Conservation (phyloP, 2,113 vertebrate genomes). For the Polypterus senegalus region DNA sequence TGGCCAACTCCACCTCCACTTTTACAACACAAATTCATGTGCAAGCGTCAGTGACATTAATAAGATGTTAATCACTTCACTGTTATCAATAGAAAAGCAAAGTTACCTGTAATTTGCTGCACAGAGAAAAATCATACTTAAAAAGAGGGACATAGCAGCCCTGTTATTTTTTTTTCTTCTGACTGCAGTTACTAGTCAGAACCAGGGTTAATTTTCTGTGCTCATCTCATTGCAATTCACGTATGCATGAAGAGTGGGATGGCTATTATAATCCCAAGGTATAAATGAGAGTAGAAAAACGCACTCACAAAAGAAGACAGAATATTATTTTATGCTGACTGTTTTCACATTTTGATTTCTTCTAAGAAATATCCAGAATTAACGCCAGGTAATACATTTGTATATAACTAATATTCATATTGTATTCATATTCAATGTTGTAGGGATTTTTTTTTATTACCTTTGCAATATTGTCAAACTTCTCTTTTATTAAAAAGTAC, state of each 20-base stretch:
- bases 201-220: slow-evolving; percentile 11
- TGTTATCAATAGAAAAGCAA: no score
- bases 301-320: background rate
- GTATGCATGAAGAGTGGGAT: slow-evolving; percentile 9
- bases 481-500: background rate
- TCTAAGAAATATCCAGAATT: background rate
- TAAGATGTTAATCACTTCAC: no score
- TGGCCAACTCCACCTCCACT: no score
- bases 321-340: background rate
- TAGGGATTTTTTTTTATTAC: background rate
- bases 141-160: no score
- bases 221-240: slow-evolving; percentile 12
- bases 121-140: no score
- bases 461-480: background rate
- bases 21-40: no score
- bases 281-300: slow-evolving; percentile 15
- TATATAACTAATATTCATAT: background rate
- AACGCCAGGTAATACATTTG: background rate
- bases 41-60: no score
- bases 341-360: background rate
- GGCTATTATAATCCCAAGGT: slow-evolving; percentile 14
- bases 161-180: no score
- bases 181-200: slow-evolving; percentile 6
- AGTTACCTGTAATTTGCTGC: no score
- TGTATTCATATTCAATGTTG: background rate